Evolutionary conservation across 1,140 invertebrate species (phyloP).

Genomic region (Scaptodrosophila lebanonensis): DNA sequence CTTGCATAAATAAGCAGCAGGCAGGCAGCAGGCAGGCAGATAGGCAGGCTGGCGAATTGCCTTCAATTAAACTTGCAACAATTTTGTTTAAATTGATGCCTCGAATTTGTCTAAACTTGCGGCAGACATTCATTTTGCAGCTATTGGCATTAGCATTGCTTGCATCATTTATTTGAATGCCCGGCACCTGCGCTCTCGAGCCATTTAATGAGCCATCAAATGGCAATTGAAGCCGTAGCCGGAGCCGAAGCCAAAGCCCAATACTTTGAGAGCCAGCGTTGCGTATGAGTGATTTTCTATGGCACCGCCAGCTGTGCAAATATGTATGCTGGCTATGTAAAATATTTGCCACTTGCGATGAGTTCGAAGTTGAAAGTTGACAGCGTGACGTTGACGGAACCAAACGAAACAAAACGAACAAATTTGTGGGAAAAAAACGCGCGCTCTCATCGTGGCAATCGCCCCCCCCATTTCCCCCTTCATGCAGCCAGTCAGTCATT

Average conservation of each 20-base stretch:
- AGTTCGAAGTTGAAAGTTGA: constrained; percentile 13
- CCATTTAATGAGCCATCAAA: constrained; percentile 65
- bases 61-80: constrained; percentile 33
- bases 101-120: constrained; percentile 48
- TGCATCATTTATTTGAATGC: constrained; percentile 44
- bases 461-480: constrained; percentile 24
- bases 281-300: constrained; percentile 60
- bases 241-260: constrained; percentile 37
- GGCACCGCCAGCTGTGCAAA: constrained; percentile 19
- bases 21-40: no score
- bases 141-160: neutral
- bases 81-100: constrained; percentile 40
- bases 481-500: no score
- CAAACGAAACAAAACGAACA: no score
- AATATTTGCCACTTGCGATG: constrained; percentile 61
- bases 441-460: no score
- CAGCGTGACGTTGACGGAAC: neutral
- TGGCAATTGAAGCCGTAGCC: constrained; percentile 47
- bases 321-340: constrained; percentile 45
- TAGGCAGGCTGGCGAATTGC: neutral
- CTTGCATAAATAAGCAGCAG: no score
- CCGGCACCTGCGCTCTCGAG: constrained; percentile 24
- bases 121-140: constrained; percentile 36
- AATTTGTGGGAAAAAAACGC: no score
- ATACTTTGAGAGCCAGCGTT: constrained; percentile 43